Conservation (phyloP, 2,113 vertebrate species). For the Tiliqua scincoides region DNA sequence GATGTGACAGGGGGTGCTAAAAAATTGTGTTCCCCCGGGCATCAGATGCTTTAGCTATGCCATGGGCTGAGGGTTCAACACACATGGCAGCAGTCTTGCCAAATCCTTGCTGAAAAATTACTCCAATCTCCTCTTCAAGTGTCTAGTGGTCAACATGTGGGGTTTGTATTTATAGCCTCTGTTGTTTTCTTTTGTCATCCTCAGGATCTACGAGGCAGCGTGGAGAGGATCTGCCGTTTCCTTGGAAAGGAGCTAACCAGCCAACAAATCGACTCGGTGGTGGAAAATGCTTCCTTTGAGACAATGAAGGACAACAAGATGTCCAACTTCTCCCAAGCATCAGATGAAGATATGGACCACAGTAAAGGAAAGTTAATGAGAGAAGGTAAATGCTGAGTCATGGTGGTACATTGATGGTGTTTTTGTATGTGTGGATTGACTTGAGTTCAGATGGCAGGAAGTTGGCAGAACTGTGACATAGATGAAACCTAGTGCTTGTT, state of each 20-base stretch:
- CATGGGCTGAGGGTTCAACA: not conserved
- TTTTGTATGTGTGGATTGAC: no score
- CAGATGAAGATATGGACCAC: constrained; percentile 5
- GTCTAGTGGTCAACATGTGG: no score
- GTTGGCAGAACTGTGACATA: no score
- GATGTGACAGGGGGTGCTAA: no score
- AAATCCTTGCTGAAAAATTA: not conserved
- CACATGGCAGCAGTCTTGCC: not conserved
- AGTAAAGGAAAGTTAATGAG: constrained; percentile 60
- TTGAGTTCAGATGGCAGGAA: no score
- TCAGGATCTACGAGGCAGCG: constrained; percentile 67
- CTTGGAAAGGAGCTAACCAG: constrained; percentile 68
- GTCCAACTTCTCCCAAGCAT: constrained; percentile 69
- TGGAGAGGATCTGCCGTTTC: constrained; percentile 68
- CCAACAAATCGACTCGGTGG: constrained; percentile 46
- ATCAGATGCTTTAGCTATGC: no score
- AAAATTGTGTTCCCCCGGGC: no score
- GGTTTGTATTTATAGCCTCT: no score
- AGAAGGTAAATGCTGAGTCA: constrained; percentile 60
- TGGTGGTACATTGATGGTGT: no score
- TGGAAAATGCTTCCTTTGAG: constrained; percentile 68
- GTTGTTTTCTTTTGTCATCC: not conserved
- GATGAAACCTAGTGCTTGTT: no score
- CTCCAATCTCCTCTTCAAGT: not conserved
- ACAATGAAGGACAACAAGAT: constrained; percentile 70